A percentile compares a stretch with the other conserved stretches of the same genome.
These are phyloP conservation scores for Colistium nudipinnis DNA, from an alignment of 2,113 vertebrate species.

Conservation along the genomic window DNA sequence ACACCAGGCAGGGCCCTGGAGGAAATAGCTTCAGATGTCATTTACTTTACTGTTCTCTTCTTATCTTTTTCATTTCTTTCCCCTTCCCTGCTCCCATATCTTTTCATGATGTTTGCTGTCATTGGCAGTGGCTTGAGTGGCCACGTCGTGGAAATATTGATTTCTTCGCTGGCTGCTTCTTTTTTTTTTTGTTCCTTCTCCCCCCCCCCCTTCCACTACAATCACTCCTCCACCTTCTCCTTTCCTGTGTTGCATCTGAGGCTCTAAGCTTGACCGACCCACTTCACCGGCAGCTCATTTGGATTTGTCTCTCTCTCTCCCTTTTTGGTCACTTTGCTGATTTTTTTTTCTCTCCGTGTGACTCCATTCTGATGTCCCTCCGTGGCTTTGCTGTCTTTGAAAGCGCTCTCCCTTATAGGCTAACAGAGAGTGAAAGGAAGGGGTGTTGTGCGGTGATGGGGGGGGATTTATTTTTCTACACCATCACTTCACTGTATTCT, in stretches of 20 bases:
- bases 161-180: slow-evolving; percentile 57
- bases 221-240: slow-evolving; percentile 35
- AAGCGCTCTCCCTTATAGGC: slow-evolving; percentile 28
- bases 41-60: slow-evolving; percentile 85
- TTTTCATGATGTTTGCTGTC: slow-evolving; percentile 86
- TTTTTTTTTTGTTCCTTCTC: not conserved
- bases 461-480: slow-evolving; percentile 9
- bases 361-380: slow-evolving; percentile 45
- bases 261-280: slow-evolving; percentile 53
- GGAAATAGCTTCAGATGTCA: slow-evolving; percentile 85
- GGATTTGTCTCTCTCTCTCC: slow-evolving; percentile 18
- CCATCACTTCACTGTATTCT: slow-evolving; percentile 58
- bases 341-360: not conserved
- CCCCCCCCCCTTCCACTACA: slow-evolving; percentile 19
- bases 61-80: slow-evolving; percentile 85
- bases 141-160: slow-evolving; percentile 81
- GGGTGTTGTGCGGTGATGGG: not conserved
- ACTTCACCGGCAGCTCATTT: slow-evolving; percentile 56
- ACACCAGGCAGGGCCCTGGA: slow-evolving; percentile 71
- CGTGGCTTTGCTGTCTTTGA: slow-evolving; percentile 46
- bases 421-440: slow-evolving; percentile 12
- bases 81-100: slow-evolving; percentile 80
- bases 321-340: slow-evolving; percentile 32
- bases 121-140: slow-evolving; percentile 81
- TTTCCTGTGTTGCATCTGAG: slow-evolving; percentile 44